Conservation (phyloP, 2,113 vertebrate genomes). For the Hipposideros armiger region DNA sequence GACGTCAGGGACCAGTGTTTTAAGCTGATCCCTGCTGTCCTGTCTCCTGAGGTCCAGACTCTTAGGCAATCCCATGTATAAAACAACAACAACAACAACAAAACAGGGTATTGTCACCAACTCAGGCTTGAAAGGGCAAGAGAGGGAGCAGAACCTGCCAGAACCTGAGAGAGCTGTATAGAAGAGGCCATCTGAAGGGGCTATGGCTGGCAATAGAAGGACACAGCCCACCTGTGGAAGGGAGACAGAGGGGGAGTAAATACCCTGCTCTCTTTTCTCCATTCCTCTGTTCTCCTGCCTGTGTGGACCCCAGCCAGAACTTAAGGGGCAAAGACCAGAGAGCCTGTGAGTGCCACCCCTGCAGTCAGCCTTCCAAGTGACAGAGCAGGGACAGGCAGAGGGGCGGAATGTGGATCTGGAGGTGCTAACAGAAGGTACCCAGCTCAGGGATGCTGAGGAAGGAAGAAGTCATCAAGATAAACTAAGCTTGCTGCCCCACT, state of each 20-base stretch:
- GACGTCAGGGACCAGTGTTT: neutral
- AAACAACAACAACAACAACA: neutral
- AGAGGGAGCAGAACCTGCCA: neutral
- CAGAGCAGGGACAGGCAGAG: neutral
- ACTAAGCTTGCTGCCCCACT: fast-evolving
- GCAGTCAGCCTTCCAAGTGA: neutral
- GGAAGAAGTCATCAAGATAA: too few species aligned
- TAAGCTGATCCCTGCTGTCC: neutral
- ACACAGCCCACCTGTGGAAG: neutral
- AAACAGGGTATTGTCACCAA: too few species aligned
- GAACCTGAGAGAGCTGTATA: neutral
- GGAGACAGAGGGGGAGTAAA: neutral
- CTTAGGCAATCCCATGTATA: neutral
- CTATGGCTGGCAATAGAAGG: neutral
- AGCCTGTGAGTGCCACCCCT: neutral
- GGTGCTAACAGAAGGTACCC: neutral
- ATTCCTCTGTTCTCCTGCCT: neutral
- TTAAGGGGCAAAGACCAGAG: neutral
- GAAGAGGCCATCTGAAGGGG: neutral
- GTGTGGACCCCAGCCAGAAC: neutral
- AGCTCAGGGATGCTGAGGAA: neutral
- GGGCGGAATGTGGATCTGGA: neutral
- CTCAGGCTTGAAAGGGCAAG: neutral
- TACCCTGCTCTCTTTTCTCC: neutral
- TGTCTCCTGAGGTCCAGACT: neutral